Evolutionary conservation across 1,140 invertebrate species (phyloP).

Genomic region (Pogonus chalceus): DNA sequence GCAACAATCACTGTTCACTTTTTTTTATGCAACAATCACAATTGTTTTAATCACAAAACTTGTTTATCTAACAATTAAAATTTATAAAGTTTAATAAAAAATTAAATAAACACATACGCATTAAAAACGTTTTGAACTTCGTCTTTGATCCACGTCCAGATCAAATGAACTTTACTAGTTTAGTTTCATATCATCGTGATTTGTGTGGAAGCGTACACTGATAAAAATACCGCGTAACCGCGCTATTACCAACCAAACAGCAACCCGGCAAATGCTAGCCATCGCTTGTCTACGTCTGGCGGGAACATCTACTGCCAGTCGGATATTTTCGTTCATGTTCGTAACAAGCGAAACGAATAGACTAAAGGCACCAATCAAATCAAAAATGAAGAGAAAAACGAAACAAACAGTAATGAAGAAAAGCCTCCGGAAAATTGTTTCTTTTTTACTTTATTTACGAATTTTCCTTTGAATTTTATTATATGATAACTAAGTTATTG

Average conservation of each 20-base stretch:
- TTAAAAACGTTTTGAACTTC: not conserved
- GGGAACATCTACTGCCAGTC: not conserved
- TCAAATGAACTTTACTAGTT: conserved; percentile 4
- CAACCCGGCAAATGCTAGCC: conserved; percentile 2
- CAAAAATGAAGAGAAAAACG: too few species aligned
- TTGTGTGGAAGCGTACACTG: not conserved
- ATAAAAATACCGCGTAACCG: not conserved
- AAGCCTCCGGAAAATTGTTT: too few species aligned
- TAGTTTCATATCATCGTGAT: conserved; percentile 6
- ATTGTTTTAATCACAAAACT: not conserved
- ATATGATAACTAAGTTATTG: too few species aligned
- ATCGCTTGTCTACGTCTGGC: conserved; percentile 1
- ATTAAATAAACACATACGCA: not conserved
- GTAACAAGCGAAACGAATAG: not conserved
- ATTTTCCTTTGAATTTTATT: too few species aligned
- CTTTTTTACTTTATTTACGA: too few species aligned
- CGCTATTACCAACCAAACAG: too few species aligned
- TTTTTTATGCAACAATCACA: not conserved
- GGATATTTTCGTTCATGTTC: not conserved
- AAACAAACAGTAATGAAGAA: too few species aligned
- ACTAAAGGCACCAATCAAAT: too few species aligned
- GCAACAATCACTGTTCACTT: not conserved
- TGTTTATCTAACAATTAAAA: not conserved
- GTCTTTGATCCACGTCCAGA: not conserved
- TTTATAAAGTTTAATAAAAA: not conserved